Percentiles rank a stretch among this genome's conserved stretches.
Evolutionary conservation across 92 coral and sea anemone species (phyloP).

Genomic region (Siderastrea radians): DNA sequence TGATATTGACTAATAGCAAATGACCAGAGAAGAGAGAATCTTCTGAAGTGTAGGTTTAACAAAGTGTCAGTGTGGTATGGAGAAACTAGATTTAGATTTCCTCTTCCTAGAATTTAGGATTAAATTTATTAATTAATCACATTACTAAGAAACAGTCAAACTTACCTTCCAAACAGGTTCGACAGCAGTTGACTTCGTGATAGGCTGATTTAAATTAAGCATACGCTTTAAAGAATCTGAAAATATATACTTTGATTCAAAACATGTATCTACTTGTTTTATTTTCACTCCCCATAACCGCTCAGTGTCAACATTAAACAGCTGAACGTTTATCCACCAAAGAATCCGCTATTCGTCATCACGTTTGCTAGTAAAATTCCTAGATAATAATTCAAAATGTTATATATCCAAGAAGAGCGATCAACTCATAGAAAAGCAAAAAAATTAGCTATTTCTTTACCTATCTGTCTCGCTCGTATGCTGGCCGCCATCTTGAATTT

Average conservation of each 20-base stretch:
- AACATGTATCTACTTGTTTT: too few species aligned
- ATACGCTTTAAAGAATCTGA: constrained; percentile 97
- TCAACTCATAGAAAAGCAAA: neutral
- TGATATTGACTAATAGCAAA: too few species aligned
- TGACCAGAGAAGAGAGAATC: too few species aligned
- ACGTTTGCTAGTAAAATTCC: neutral
- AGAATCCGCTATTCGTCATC: neutral
- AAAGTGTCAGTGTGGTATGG: too few species aligned
- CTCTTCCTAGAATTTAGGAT: neutral
- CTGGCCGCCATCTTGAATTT: constrained; percentile 99
- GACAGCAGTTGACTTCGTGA: constrained; percentile 85
- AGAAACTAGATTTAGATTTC: too few species aligned
- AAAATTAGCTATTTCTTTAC: constrained; percentile 46
- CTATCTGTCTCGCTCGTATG: constrained; percentile 92
- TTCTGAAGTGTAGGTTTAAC: too few species aligned
- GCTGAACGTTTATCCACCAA: neutral
- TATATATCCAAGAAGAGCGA: neutral
- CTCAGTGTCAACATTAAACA: neutral
- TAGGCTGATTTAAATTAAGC: constrained; percentile 93
- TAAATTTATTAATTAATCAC: neutral
- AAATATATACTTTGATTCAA: neutral
- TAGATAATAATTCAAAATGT: neutral
- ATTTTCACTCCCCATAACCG: neutral
- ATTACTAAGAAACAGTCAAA: neutral
- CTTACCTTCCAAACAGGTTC: constrained; percentile 99